Conservation (phyloP, 2,797 vertebrate genomes). For the Brachyalestes nurse region DNA sequence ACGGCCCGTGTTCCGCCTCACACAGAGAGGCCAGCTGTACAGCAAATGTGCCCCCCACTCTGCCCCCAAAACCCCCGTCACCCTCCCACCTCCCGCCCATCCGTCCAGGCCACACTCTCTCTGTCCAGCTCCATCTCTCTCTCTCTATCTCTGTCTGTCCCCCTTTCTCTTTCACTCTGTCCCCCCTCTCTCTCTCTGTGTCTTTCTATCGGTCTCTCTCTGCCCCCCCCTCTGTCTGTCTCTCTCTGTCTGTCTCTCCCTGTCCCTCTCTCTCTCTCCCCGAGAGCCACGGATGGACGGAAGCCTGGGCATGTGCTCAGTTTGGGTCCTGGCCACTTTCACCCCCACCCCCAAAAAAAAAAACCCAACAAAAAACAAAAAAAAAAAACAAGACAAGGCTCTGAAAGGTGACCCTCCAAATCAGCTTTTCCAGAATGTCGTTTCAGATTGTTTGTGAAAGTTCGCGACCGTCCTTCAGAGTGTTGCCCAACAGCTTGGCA, state of each 20-base stretch:
- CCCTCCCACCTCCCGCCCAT: slow-evolving; percentile 84
- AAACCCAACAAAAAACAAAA: not conserved
- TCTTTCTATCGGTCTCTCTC: no score
- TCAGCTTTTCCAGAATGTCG: slow-evolving; percentile 69
- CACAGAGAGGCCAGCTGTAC: slow-evolving; percentile 99
- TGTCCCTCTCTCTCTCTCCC: not conserved
- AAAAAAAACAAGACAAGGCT: slow-evolving; percentile 69
- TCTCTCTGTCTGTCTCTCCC: no score
- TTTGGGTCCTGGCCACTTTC: slow-evolving; percentile 87
- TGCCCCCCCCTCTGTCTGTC: not conserved
- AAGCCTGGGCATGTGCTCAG: slow-evolving; percentile 94
- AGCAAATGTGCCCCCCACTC: slow-evolving; percentile 94
- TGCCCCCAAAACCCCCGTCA: slow-evolving; percentile 76
- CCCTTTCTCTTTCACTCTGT: no score
- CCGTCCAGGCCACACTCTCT: slow-evolving; percentile 91
- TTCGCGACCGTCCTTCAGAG: slow-evolving; percentile 76
- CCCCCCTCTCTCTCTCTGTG: no score
- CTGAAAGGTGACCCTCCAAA: slow-evolving; percentile 93
- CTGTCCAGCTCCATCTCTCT: no score
- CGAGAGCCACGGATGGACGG: slow-evolving; percentile 79
- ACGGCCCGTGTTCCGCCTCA: slow-evolving; percentile 97
- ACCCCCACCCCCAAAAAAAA: slow-evolving; percentile 23
- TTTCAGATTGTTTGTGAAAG: slow-evolving; percentile 59
- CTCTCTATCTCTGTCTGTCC: no score
- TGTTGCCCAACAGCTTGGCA: slow-evolving; percentile 38